Conservation (phyloP, 2,888 invertebrate species). For the Hemistola chrysoprasaria region DNA sequence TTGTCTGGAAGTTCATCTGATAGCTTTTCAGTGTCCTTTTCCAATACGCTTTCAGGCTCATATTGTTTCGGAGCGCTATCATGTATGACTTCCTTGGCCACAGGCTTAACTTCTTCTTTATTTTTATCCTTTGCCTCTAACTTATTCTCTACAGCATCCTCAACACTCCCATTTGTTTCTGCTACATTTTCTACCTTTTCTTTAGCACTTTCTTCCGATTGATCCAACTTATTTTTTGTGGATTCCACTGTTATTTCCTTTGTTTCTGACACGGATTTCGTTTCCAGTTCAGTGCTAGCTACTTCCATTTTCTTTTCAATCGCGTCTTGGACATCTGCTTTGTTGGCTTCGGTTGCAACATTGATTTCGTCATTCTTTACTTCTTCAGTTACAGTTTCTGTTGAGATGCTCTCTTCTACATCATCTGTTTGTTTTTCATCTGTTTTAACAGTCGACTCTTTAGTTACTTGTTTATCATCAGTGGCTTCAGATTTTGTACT, state of each 20-base stretch:
- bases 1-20: not conserved
- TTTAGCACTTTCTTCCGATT: no score
- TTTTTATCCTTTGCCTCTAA: no score
- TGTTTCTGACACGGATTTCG: no score
- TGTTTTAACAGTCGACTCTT: constrained; percentile 3
- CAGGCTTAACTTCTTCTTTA: not conserved
- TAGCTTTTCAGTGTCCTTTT: no score
- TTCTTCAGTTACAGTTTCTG: constrained; percentile 1
- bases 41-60: no score
- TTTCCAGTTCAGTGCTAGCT: not conserved
- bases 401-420: not conserved
- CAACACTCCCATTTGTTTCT: not conserved
- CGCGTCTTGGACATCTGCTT: constrained; percentile 3
- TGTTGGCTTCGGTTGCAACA: constrained; percentile 4
- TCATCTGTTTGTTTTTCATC: constrained; percentile 1
- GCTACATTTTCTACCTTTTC: not conserved
- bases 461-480: constrained; percentile 24
- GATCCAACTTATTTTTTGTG: no score
- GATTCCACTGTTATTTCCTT: no score
- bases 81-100: not conserved
- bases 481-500: no score
- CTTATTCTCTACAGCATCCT: no score
- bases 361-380: not conserved
- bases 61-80: no score
- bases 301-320: constrained; percentile 1